A percentile compares a stretch with the other conserved stretches of the same genome.
These are phyloP conservation scores for Macrocentrus cingulum DNA, from an alignment of 1,140 invertebrate species.

Conservation along the genomic window DNA sequence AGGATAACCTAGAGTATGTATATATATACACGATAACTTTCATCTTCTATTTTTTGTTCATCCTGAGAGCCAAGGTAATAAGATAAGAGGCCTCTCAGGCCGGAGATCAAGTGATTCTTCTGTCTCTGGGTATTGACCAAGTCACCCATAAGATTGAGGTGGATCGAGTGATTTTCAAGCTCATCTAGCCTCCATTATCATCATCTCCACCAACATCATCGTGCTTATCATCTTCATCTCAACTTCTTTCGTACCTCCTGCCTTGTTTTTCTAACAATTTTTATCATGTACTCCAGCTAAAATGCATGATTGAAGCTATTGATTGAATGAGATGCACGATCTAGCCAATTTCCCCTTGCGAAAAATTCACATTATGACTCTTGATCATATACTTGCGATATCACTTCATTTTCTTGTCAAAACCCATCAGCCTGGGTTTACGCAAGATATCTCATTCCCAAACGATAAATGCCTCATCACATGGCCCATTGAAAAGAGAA, in stretches of 20 bases:
- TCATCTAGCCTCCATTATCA: background rate
- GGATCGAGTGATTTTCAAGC: background rate
- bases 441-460: no score
- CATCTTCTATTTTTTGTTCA: background rate
- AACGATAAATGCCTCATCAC: no score
- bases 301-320: background rate
- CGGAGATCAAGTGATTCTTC: background rate
- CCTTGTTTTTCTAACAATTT: background rate
- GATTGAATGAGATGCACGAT: background rate
- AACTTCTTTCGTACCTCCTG: background rate
- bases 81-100: slow-evolving; percentile 12
- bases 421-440: no score
- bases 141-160: background rate
- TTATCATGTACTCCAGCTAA: background rate
- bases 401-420: no score
- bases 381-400: no score
- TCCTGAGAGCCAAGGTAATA: slow-evolving; percentile 7
- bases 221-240: background rate
- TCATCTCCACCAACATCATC: background rate
- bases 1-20: background rate
- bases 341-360: background rate
- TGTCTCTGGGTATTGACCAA: slow-evolving; percentile 4
- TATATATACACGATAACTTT: background rate
- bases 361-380: no score
- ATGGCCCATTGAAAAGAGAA: no score